These are phyloP conservation scores for Perca flavescens DNA, from an alignment of 2,113 vertebrate species.

Conservation along the genomic window DNA sequence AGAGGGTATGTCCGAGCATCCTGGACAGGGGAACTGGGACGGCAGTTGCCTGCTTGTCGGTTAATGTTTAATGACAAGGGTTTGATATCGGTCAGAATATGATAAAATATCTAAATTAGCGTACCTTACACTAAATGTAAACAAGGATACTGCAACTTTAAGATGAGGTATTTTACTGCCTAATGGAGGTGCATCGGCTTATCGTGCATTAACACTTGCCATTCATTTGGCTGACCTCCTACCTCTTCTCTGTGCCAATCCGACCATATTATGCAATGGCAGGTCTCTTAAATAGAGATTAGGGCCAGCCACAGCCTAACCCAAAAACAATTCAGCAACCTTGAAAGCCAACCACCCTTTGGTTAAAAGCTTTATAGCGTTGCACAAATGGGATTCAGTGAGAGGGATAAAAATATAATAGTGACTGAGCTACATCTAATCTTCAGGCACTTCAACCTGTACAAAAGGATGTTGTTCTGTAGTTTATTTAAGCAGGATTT, in stretches of 20 bases:
- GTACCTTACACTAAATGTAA: no score
- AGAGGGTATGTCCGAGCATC: no score
- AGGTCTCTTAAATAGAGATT: constrained; percentile 39
- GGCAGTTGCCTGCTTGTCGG: no score
- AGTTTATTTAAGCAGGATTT: constrained; percentile 32
- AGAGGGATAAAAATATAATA: constrained; percentile 29
- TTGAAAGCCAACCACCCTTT: constrained; percentile 30
- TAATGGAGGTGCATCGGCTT: background rate
- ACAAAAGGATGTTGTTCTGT: constrained; percentile 8
- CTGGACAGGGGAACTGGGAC: no score
- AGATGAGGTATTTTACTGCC: background rate
- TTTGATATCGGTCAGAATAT: no score
- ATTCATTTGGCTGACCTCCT: constrained; percentile 21
- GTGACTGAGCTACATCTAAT: constrained; percentile 13
- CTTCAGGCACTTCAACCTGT: constrained; percentile 15
- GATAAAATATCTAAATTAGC: no score
- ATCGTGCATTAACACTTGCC: background rate
- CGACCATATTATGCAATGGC: constrained; percentile 43
- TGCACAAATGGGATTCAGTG: constrained; percentile 28
- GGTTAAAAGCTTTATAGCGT: constrained; percentile 33
- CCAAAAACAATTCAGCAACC: constrained; percentile 23
- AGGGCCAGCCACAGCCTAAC: constrained; percentile 13
- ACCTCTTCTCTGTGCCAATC: constrained; percentile 1
- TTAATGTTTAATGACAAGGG: no score
- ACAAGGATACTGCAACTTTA: no score